phyloP scores from a whole-genome alignment of 2,797 vertebrate species.

The Hipposideros larvatus region DNA sequence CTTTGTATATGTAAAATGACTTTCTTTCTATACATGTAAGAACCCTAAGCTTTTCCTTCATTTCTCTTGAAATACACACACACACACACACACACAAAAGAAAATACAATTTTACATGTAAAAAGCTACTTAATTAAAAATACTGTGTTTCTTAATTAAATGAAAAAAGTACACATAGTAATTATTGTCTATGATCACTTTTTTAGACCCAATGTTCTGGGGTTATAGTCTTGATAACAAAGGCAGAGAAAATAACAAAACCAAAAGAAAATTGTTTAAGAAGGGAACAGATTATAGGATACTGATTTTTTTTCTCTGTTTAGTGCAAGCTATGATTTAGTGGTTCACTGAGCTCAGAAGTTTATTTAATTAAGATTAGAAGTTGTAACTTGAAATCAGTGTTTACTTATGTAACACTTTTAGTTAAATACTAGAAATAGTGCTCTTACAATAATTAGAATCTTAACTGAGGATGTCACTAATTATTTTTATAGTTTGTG shows the following conservation, averaged over 20 bases:
- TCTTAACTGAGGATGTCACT: constrained; percentile 49
- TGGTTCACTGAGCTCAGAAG: constrained; percentile 51
- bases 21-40: not conserved
- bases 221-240: not conserved
- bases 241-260: constrained; percentile 10
- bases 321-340: constrained; percentile 37
- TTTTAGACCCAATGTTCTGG: not conserved
- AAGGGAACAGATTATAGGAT: constrained; percentile 21
- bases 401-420: constrained; percentile 32
- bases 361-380: constrained; percentile 61
- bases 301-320: not conserved
- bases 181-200: not conserved
- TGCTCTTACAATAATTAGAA: constrained; percentile 44
- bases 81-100: not conserved
- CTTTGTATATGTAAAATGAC: not conserved
- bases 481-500: constrained; percentile 16
- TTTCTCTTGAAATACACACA: constrained; percentile 8
- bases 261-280: not conserved
- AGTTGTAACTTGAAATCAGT: constrained; percentile 59
- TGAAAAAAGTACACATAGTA: not conserved
- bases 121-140: not conserved
- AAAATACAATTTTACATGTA: not conserved
- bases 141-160: not conserved
- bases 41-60: constrained; percentile 28
- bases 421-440: not conserved